Conservation (phyloP, 1,140 invertebrate genomes). For the Drosophila littoralis region DNA sequence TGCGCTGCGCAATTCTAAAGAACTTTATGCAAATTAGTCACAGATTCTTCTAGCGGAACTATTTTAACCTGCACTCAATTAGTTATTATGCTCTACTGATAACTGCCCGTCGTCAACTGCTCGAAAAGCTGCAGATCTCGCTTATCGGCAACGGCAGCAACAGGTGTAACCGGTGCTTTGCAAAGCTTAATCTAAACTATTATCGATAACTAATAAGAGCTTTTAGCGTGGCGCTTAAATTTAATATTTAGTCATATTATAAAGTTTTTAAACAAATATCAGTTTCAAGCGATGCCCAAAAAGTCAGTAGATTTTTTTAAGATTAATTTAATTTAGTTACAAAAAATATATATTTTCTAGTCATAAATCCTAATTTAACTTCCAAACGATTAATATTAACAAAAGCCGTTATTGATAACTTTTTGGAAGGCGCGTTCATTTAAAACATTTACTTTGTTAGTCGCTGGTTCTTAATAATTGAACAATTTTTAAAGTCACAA, state of each 20-base stretch:
- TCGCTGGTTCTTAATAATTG: too few species aligned
- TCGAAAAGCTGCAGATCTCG: not conserved
- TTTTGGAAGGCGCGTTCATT: too few species aligned
- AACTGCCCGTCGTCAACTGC: constrained; percentile 12
- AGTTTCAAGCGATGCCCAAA: too few species aligned
- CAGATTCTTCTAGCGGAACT: not conserved
- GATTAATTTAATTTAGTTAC: too few species aligned
- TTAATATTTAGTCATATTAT: not conserved
- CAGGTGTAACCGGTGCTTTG: constrained; percentile 7
- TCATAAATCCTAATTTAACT: too few species aligned
- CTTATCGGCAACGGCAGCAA: not conserved
- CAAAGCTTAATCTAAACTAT: not conserved
- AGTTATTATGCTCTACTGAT: not conserved
- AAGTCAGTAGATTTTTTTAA: too few species aligned
- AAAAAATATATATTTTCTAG: too few species aligned
- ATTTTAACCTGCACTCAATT: not conserved
- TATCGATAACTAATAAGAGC: constrained; percentile 20
- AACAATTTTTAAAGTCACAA: not conserved
- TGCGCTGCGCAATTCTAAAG: not conserved
- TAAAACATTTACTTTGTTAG: too few species aligned
- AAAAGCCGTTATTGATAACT: too few species aligned
- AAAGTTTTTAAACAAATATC: too few species aligned
- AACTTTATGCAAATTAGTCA: constrained; percentile 3
- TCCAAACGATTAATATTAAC: too few species aligned
- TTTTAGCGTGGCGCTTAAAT: not conserved